Evolutionary conservation across 2,888 invertebrate genomes (phyloP).

Genomic region (Siphlonurus alternatus): DNA sequence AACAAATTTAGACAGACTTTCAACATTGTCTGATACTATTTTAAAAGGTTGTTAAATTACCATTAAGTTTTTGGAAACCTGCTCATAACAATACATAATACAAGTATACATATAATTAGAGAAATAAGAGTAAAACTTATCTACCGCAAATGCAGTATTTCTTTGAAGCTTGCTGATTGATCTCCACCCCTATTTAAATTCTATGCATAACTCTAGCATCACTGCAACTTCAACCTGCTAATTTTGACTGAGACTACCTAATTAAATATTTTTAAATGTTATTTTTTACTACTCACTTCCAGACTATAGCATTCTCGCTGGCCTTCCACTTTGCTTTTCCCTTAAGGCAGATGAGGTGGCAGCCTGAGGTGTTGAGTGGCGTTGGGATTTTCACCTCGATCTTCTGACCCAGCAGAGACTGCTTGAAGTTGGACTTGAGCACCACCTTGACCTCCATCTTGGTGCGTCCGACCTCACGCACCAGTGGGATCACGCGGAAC

Average conservation of each 20-base stretch:
- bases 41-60: no score
- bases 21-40: no score
- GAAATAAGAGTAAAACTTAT: no score
- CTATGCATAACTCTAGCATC: no score
- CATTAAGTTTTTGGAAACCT: neutral
- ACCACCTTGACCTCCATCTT: slow-evolving; percentile 99
- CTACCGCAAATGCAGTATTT: no score
- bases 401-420: slow-evolving; percentile 93
- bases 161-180: no score
- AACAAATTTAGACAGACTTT: no score
- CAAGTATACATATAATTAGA: no score
- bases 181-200: no score
- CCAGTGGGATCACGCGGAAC: slow-evolving; percentile 97
- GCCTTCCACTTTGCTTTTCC: slow-evolving; percentile 99
- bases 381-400: slow-evolving; percentile 99
- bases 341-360: slow-evolving; percentile 96
- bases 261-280: no score
- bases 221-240: no score
- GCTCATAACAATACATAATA: neutral
- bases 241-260: no score
- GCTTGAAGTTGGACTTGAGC: slow-evolving; percentile 97
- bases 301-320: slow-evolving; percentile 95
- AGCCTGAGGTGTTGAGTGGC: slow-evolving; percentile 95
- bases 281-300: slow-evolving; percentile 78
- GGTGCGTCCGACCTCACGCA: slow-evolving; percentile 93